Percentiles rank a stretch among this genome's conserved stretches.
Evolutionary conservation across 2,888 invertebrate species (phyloP).

Genomic region (Drosophila ezoana): DNA sequence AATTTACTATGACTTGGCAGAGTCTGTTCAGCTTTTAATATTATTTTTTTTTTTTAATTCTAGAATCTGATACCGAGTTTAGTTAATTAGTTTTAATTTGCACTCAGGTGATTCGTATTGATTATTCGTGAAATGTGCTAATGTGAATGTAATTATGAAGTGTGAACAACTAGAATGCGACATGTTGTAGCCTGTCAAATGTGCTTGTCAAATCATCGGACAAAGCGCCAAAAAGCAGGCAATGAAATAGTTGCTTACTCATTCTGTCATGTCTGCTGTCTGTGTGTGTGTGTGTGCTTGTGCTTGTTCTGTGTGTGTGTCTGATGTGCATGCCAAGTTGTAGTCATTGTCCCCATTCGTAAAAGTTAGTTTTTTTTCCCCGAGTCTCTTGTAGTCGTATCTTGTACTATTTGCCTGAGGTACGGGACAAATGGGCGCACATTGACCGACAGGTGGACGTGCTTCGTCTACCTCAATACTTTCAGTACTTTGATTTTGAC

Average conservation of each 20-base stretch:
- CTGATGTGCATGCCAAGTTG: conserved; percentile 45
- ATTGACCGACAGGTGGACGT: conserved; percentile 56
- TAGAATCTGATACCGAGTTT: too few species aligned
- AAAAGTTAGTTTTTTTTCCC: conserved; percentile 24
- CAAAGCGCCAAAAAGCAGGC: conserved; percentile 44
- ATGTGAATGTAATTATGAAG: conserved; percentile 53
- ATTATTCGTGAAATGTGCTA: conserved; percentile 33
- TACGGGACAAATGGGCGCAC: conserved; percentile 21
- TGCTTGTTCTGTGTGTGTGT: conserved; percentile 21
- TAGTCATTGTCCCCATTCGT: conserved; percentile 39
- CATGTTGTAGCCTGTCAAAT: conserved; percentile 53
- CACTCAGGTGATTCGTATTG: conserved; percentile 18
- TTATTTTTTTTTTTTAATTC: too few species aligned
- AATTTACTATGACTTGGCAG: too few species aligned
- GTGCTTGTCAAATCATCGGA: conserved; percentile 40
- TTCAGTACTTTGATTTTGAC: conserved; percentile 58
- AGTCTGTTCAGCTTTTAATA: too few species aligned
- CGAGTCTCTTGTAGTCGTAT: conserved; percentile 12
- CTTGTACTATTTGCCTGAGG: conserved; percentile 4
- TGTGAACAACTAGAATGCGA: conserved; percentile 35
- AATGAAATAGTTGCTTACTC: conserved; percentile 33
- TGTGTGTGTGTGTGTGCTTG: conserved; percentile 10
- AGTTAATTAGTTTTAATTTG: conserved; percentile 10
- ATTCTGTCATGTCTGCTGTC: conserved; percentile 16
- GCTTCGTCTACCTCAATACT: conserved; percentile 56